These are phyloP conservation scores for Argynnis bischoffii DNA, from an alignment of 2,888 invertebrate genomes.

Conservation along the genomic window DNA sequence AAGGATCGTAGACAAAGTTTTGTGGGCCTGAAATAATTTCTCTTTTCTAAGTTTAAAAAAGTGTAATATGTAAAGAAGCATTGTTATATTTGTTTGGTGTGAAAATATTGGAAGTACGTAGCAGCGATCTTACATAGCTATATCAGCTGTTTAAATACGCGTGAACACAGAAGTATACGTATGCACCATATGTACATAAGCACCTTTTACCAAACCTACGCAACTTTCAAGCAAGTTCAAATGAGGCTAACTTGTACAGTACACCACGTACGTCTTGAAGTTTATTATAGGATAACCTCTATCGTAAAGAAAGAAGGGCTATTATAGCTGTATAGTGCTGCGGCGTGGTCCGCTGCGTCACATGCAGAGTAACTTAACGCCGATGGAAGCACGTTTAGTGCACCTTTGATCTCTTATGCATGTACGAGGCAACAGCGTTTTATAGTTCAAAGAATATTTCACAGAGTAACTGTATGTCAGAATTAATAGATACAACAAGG, in stretches of 20 bases:
- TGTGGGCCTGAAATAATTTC: slow-evolving; percentile 4
- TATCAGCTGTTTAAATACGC: slow-evolving; percentile 29
- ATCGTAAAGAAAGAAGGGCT: slow-evolving; percentile 3
- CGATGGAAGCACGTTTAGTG: slow-evolving; percentile 44
- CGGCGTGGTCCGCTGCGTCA: slow-evolving; percentile 14
- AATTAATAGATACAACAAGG: slow-evolving; percentile 12
- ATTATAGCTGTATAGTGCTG: neutral
- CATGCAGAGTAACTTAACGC: slow-evolving; percentile 41
- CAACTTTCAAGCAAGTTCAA: slow-evolving; percentile 37
- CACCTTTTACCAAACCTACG: slow-evolving; percentile 39
- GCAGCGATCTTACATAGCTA: neutral
- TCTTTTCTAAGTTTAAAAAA: neutral
- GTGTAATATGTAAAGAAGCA: neutral
- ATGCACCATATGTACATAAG: slow-evolving; percentile 25
- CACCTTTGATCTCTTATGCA: slow-evolving; percentile 49
- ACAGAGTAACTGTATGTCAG: slow-evolving; percentile 20
- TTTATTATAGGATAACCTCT: slow-evolving; percentile 17
- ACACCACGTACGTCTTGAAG: slow-evolving; percentile 22
- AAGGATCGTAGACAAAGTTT: neutral
- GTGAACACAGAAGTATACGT: slow-evolving; percentile 8
- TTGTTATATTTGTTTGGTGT: slow-evolving; percentile 5
- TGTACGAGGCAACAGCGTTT: slow-evolving; percentile 40
- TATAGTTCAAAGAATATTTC: slow-evolving; percentile 44
- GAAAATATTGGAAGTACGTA: slow-evolving; percentile 10
- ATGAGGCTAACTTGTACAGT: slow-evolving; percentile 35